These are phyloP conservation scores for Sisyra terminalis DNA, from an alignment of 2,888 invertebrate genomes.

Conservation along the genomic window DNA sequence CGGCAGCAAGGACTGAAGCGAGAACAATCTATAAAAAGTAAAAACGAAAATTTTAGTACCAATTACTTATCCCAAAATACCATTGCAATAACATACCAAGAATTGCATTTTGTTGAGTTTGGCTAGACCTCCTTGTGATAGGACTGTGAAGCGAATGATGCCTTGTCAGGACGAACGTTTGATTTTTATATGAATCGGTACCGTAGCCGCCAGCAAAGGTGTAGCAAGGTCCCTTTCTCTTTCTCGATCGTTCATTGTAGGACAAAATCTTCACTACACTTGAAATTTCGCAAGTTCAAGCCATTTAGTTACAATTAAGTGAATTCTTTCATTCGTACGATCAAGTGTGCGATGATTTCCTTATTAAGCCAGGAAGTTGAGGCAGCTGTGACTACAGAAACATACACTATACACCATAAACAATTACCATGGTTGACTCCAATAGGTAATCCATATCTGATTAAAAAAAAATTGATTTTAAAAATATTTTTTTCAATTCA, in stretches of 20 bases:
- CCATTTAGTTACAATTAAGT: no score
- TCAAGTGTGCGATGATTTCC: no score
- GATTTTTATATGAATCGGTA: neutral
- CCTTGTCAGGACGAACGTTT: neutral
- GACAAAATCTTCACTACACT: no score
- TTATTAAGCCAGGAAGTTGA: no score
- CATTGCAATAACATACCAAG: neutral
- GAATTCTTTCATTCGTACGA: no score
- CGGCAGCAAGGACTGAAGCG: neutral
- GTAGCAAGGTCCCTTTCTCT: slow-evolving; percentile 5
- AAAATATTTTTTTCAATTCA: no score
- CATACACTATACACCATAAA: no score
- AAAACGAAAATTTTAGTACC: neutral
- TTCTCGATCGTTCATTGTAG: neutral
- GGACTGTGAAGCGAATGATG: slow-evolving; percentile 4
- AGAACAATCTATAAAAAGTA: neutral
- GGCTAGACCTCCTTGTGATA: neutral
- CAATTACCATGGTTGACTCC: no score
- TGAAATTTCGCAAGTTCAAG: no score
- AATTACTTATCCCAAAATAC: neutral
- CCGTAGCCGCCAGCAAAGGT: neutral
- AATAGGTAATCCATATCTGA: no score
- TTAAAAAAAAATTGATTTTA: no score
- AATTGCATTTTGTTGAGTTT: slow-evolving; percentile 3
- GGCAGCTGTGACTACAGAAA: no score